phyloP scores from a whole-genome alignment of 2,113 vertebrate genomes.

The Mus spicilegus region DNA sequence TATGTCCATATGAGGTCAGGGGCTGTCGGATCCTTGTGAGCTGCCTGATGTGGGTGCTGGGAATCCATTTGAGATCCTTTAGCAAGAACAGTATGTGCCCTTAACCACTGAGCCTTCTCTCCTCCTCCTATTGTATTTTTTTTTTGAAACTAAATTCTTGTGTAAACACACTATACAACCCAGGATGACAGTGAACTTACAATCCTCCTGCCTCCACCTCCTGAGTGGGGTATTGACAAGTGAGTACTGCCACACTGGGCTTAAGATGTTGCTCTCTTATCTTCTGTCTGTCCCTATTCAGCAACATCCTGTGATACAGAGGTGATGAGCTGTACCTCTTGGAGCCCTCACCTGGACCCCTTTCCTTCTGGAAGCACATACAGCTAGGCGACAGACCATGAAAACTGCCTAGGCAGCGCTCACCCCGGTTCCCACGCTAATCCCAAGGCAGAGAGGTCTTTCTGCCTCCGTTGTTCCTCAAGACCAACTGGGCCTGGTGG shows the following conservation, averaged over 20 bases:
- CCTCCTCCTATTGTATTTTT: neutral
- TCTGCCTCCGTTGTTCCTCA: neutral
- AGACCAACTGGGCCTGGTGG: neutral
- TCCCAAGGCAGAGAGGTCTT: neutral
- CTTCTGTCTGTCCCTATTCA: neutral
- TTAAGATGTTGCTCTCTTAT: neutral
- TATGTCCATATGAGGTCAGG: neutral
- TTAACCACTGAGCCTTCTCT: neutral
- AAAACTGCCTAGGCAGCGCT: too few species aligned
- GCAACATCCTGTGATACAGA: neutral
- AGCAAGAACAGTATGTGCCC: neutral
- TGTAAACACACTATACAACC: neutral
- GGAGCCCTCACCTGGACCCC: too few species aligned
- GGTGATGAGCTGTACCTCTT: too few species aligned
- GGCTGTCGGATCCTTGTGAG: neutral
- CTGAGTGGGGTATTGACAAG: neutral
- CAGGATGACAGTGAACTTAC: neutral
- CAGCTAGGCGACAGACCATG: neutral
- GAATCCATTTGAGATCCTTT: neutral
- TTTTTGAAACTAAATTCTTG: neutral
- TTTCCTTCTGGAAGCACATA: neutral
- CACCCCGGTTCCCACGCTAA: neutral
- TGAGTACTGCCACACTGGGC: fast-evolving
- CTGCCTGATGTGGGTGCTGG: neutral
- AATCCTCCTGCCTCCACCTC: neutral